These are phyloP conservation scores for Siniperca chuatsi DNA, from an alignment of 2,113 vertebrate species.

Conservation along the genomic window DNA sequence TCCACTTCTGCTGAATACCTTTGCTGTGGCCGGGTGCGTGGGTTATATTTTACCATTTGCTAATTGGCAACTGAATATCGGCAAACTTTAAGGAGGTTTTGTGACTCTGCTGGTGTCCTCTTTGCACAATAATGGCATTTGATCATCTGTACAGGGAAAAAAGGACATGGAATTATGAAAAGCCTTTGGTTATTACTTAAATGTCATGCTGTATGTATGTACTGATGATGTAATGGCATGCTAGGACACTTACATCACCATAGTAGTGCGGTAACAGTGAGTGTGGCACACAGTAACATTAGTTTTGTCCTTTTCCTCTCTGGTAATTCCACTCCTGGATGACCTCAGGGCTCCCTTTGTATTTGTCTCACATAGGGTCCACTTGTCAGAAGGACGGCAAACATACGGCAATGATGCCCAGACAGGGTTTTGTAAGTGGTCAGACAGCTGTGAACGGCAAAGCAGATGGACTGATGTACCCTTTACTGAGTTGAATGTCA, in stretches of 20 bases:
- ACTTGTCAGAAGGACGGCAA: slow-evolving; percentile 62
- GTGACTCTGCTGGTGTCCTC: background rate
- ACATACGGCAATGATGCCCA: slow-evolving; percentile 76
- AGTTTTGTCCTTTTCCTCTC: slow-evolving; percentile 49
- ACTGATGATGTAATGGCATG: background rate
- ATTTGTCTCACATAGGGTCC: slow-evolving; percentile 72
- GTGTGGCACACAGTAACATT: slow-evolving; percentile 24
- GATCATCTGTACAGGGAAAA: background rate
- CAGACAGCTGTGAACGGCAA: slow-evolving; percentile 71
- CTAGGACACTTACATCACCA: slow-evolving; percentile 17
- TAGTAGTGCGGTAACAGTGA: background rate
- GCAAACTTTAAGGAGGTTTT: slow-evolving; percentile 2
- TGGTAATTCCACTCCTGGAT: slow-evolving; percentile 20
- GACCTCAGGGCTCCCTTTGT: slow-evolving; percentile 65
- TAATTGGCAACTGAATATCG: slow-evolving; percentile 51
- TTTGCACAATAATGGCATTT: slow-evolving; percentile 24
- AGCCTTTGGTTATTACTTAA: slow-evolving; percentile 24
- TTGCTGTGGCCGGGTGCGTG: slow-evolving; percentile 23
- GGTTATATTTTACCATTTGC: slow-evolving; percentile 41
- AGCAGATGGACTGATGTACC: slow-evolving; percentile 83
- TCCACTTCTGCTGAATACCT: slow-evolving; percentile 63
- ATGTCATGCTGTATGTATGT: slow-evolving; percentile 40
- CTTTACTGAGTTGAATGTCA: slow-evolving; percentile 83
- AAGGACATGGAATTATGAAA: background rate
- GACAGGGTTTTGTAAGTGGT: slow-evolving; percentile 76